Evolutionary conservation across 2,113 vertebrate species (phyloP).

Genomic region (Rhea pennata): DNA sequence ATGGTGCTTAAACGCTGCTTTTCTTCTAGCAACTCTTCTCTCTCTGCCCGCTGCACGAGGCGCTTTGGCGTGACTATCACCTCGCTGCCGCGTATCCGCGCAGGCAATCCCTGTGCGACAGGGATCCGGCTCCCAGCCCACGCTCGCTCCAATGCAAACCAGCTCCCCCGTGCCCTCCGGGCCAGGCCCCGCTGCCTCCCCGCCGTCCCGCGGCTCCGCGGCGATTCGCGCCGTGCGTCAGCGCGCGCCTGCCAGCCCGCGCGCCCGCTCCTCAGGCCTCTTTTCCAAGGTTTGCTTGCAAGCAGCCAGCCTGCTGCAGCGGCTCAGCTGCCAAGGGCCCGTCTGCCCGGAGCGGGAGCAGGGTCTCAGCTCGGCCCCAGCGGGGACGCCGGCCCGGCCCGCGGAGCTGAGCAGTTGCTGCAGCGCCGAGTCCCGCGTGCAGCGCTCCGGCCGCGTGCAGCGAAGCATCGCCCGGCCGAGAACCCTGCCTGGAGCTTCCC

Average conservation of each 20-base stretch:
- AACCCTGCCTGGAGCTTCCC: too few relatives aligned
- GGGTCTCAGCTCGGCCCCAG: background rate
- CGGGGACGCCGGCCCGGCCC: too few relatives aligned
- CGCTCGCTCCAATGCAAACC: background rate
- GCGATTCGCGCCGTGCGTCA: too few relatives aligned
- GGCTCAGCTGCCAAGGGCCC: background rate
- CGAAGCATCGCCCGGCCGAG: too few relatives aligned
- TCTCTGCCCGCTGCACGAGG: too few relatives aligned
- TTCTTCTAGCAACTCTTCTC: too few relatives aligned
- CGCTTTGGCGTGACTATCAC: background rate
- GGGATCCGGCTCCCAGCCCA: background rate
- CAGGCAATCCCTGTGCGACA: fast-evolving
- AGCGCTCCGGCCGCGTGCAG: too few relatives aligned
- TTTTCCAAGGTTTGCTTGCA: background rate
- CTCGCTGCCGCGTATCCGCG: fast-evolving
- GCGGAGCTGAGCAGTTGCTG: too few relatives aligned
- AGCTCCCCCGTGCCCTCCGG: background rate
- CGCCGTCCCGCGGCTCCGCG: background rate
- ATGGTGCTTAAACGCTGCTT: background rate
- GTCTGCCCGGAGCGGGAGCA: background rate
- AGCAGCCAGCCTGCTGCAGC: background rate
- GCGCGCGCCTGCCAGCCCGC: too few relatives aligned
- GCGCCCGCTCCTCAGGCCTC: background rate
- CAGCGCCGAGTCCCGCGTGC: too few relatives aligned
- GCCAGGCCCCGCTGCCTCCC: background rate